These are phyloP conservation scores for Zaprionus gabonicus DNA, from an alignment of 1,140 invertebrate species.

Conservation along the genomic window DNA sequence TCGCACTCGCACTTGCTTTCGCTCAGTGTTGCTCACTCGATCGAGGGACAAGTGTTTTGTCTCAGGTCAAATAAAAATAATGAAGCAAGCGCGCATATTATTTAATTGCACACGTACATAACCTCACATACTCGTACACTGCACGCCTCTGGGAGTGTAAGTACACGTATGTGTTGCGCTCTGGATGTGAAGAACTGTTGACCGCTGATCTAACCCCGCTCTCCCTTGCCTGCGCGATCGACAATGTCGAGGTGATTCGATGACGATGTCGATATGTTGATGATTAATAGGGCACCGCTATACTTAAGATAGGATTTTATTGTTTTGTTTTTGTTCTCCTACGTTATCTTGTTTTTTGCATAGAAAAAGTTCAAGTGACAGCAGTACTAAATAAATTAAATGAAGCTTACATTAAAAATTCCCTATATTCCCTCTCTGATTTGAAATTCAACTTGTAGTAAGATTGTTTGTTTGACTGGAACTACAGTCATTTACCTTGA, in stretches of 20 bases:
- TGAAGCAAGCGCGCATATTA: slow-evolving; percentile 14
- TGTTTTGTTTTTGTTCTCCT: not conserved
- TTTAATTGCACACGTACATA: slow-evolving; percentile 12
- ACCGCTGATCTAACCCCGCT: not conserved
- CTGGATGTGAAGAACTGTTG: slow-evolving; percentile 3
- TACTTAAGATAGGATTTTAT: not conserved
- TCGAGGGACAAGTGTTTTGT: slow-evolving; percentile 11
- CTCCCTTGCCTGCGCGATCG: not conserved
- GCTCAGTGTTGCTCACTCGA: not conserved
- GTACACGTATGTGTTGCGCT: not conserved
- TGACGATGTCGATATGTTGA: not conserved
- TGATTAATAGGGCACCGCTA: not conserved
- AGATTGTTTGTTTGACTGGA: not conserved
- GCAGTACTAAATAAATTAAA: not conserved
- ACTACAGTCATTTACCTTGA: not conserved
- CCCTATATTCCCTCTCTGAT: not conserved
- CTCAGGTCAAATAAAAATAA: slow-evolving; percentile 28
- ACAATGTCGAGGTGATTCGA: slow-evolving; percentile 32
- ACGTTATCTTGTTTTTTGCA: not conserved
- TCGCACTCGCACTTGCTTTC: not conserved
- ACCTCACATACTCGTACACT: not conserved
- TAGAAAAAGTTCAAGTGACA: slow-evolving; percentile 36
- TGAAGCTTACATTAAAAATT: not conserved
- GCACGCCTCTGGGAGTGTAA: not conserved
- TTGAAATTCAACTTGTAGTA: not conserved